Percentiles rank a stretch among this genome's conserved stretches.
Conservation (phyloP, 1,140 invertebrate species). For the Eubasilissa regina region DNA sequence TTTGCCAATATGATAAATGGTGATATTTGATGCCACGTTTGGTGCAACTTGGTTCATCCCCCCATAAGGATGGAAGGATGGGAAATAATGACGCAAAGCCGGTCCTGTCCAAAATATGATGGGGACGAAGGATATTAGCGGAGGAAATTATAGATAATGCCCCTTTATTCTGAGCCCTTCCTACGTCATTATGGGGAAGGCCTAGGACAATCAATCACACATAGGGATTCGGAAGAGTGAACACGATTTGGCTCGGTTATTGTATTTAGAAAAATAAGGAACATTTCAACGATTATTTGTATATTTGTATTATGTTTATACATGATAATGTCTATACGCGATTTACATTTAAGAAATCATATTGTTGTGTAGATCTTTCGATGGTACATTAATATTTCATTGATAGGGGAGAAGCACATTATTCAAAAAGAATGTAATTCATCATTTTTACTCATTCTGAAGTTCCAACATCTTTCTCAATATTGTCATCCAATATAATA, state of each 20-base stretch:
- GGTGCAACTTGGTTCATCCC: too few species aligned
- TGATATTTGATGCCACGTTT: too few species aligned
- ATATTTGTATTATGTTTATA: slow-evolving; percentile 2
- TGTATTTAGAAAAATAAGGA: slow-evolving; percentile 36
- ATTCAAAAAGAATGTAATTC: too few species aligned
- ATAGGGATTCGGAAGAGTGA: slow-evolving; percentile 33
- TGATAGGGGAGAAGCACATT: too few species aligned
- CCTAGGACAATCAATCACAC: slow-evolving; percentile 50
- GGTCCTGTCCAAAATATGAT: slow-evolving; percentile 8
- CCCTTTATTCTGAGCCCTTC: slow-evolving; percentile 43
- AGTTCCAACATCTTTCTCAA: too few species aligned
- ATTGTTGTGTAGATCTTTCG: neutral
- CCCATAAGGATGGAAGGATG: too few species aligned
- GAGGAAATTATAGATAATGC: slow-evolving; percentile 55
- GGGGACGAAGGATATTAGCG: slow-evolving; percentile 45
- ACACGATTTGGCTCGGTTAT: slow-evolving; percentile 37
- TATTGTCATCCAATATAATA: too few species aligned
- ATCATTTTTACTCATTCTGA: too few species aligned
- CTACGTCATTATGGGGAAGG: slow-evolving; percentile 35
- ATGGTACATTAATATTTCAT: too few species aligned
- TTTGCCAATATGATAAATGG: too few species aligned
- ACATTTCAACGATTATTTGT: slow-evolving; percentile 31
- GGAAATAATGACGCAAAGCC: neutral
- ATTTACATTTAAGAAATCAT: slow-evolving; percentile 21
- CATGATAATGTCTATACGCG: neutral